phyloP scores from a whole-genome alignment of 2,113 vertebrate species.

The Thunnus thynnus region DNA sequence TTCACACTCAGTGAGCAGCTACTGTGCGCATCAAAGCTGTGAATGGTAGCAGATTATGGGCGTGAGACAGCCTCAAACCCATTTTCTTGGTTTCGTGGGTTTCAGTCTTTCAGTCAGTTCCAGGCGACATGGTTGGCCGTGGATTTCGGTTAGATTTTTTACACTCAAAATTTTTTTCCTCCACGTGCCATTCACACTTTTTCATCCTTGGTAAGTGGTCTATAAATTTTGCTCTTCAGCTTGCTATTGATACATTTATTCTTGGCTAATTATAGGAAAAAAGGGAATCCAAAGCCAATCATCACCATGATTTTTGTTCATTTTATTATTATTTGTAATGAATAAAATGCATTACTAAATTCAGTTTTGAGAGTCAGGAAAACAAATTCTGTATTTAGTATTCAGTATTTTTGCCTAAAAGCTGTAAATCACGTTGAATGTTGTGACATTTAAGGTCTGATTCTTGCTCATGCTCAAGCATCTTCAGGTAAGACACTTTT shows the following conservation, averaged over 20 bases:
- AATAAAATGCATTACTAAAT: neutral
- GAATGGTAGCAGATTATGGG: slow-evolving; percentile 3
- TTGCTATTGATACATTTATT: too few relatives aligned
- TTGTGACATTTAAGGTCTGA: slow-evolving; percentile 44
- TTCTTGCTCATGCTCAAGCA: slow-evolving; percentile 1
- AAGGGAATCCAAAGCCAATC: too few relatives aligned
- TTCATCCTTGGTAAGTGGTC: slow-evolving; percentile 50
- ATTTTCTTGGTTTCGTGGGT: neutral
- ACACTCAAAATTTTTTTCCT: neutral
- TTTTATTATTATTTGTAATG: neutral
- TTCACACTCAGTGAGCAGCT: slow-evolving; percentile 22
- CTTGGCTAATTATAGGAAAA: too few relatives aligned
- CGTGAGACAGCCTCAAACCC: neutral
- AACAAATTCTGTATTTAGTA: too few relatives aligned
- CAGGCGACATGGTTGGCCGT: slow-evolving; percentile 15
- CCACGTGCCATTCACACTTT: neutral
- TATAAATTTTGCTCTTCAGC: fast-evolving
- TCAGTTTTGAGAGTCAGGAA: too few relatives aligned
- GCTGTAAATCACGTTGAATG: neutral
- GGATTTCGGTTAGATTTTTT: neutral
- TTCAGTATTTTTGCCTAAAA: neutral
- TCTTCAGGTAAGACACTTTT: slow-evolving; percentile 8
- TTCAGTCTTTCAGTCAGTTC: slow-evolving; percentile 13
- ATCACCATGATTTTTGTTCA: neutral
- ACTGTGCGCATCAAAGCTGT: neutral